These are phyloP conservation scores for Alauda arvensis DNA, from an alignment of 2,797 vertebrate genomes.

Conservation along the genomic window DNA sequence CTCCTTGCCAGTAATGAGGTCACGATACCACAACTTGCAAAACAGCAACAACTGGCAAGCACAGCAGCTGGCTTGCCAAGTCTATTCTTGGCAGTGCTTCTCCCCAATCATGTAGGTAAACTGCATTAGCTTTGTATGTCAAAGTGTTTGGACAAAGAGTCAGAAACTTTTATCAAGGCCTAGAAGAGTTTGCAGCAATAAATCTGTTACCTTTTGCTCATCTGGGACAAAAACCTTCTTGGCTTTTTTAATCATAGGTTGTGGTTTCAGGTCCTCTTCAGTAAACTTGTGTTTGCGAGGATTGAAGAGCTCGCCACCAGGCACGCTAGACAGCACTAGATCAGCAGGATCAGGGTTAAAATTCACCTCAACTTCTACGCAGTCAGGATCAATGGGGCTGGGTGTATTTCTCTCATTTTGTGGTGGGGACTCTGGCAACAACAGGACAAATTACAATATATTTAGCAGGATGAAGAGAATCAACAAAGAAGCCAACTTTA, in stretches of 20 bases:
- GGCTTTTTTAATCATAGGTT: slow-evolving; percentile 98
- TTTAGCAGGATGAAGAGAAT: slow-evolving; percentile 5
- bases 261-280: slow-evolving; percentile 94
- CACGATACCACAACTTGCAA: neutral
- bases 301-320: slow-evolving; percentile 92
- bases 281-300: slow-evolving; percentile 94
- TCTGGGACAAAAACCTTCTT: slow-evolving; percentile 94
- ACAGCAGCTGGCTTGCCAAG: slow-evolving; percentile 4
- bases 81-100: neutral
- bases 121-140: neutral
- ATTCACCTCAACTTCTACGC: slow-evolving; percentile 87
- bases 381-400: slow-evolving; percentile 80
- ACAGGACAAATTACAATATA: slow-evolving; percentile 39
- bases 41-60: neutral
- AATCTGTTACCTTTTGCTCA: slow-evolving; percentile 86
- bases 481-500: neutral
- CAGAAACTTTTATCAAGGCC: neutral
- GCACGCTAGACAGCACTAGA: slow-evolving; percentile 92
- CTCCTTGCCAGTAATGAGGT: slow-evolving; percentile 17
- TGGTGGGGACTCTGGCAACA: slow-evolving; percentile 75
- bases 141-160: neutral
- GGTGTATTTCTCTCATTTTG: slow-evolving; percentile 77
- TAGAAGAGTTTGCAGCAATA: neutral
- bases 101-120: neutral
- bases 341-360: slow-evolving; percentile 94